These are phyloP conservation scores for Riparia riparia DNA, from an alignment of 2,113 vertebrate species.

Conservation along the genomic window DNA sequence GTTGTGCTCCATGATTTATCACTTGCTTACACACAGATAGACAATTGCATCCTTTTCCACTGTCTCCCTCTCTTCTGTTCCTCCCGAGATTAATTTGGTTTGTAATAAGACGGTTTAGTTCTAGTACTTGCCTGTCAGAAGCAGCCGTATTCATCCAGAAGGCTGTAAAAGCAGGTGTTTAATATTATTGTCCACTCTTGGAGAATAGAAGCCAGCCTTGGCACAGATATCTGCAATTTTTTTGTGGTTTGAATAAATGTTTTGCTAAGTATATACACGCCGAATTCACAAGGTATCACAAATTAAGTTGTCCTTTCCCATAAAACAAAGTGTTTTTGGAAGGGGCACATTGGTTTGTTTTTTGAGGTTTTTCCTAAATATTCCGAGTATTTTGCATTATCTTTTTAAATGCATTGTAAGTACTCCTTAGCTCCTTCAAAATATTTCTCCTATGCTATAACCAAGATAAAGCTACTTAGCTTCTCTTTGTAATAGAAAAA, in stretches of 20 bases:
- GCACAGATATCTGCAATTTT: neutral
- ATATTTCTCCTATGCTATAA: neutral
- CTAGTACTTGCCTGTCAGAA: slow-evolving; percentile 18
- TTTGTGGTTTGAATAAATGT: neutral
- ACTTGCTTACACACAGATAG: neutral
- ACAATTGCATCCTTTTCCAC: slow-evolving; percentile 17
- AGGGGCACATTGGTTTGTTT: fast-evolving
- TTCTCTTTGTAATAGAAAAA: neutral
- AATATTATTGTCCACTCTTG: neutral
- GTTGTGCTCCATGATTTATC: slow-evolving; percentile 6
- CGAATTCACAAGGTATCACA: neutral
- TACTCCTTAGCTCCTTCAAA: neutral
- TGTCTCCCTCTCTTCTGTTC: neutral
- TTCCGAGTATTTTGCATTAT: neutral
- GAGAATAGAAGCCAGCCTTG: neutral
- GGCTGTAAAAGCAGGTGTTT: slow-evolving; percentile 17
- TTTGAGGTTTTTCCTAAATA: neutral
- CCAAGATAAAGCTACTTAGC: neutral
- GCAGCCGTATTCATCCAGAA: neutral
- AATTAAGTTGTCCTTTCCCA: neutral
- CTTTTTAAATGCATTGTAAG: neutral
- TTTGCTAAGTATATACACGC: neutral
- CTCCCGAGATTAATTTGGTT: neutral
- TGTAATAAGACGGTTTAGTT: slow-evolving; percentile 38
- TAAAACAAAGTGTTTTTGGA: neutral